Base-by-base conservation (phyloP, 2,888 invertebrate species). In the Melolontha melolontha region DNA sequence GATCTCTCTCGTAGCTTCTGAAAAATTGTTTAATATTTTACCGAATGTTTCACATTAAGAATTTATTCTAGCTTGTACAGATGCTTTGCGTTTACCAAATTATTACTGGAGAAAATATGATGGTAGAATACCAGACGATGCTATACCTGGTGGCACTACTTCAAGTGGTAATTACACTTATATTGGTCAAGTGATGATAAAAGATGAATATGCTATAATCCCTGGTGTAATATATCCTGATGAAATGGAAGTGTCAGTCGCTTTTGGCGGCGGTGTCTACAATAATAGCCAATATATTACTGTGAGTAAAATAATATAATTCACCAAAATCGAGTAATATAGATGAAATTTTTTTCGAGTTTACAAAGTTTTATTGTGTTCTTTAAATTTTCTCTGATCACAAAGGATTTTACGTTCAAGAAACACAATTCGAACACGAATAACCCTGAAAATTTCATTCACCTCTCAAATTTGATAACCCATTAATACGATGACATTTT, bases 31-130 rank as follows among this genome's bases (percentile, higher is more conserved):
- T n/a, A n/a, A n/a, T n/a, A n/a, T n/a, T n/a, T n/a, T n/a, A n/a
- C n/a, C n/a, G n/a, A n/a, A n/a, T n/a, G 7, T 22, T 50, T 8
- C n/a, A 17, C 11, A 22, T 50, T 5, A 5, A 8, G 1, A 49
- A 8, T 10, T 50, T 50, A 10, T 52, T 34, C 6, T 52, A 52
- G 52, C n/a, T 12, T 52, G 52, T 12, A 1, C 29, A n/a, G 12
- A n/a, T 1, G 29, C 7, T 7, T 14, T 22, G 34, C 1, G 29
- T n/a, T 52, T 52, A 27, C 52, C 52, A 29, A 52, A 52, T 14
- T 52, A 52, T 12, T 52, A 34, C 14, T 52, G 52, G 52, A 52
- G 52, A 14, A 34, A 34, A 29, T 52, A 27, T 8, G 29, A 52
- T n/a, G 52, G 52, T 12, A 7, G 11, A 14, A 52, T 52, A 34